A percentile compares a stretch with the other conserved stretches of the same genome.
These are phyloP conservation scores for Astur gentilis DNA, from an alignment of 2,113 vertebrate genomes.

Conservation along the genomic window DNA sequence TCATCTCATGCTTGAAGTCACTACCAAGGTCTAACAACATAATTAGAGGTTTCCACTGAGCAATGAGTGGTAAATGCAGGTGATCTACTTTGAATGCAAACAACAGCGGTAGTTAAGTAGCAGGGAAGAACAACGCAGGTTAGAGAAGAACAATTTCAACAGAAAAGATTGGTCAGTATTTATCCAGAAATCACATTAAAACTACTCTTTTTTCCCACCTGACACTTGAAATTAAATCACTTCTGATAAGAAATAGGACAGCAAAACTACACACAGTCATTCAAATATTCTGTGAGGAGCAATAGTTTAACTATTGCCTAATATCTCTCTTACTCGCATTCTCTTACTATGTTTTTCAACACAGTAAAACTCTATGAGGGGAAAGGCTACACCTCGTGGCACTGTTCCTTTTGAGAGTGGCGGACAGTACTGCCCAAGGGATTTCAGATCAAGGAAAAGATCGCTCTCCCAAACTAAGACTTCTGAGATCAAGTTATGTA, in stretches of 20 bases:
- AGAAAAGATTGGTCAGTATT: background rate
- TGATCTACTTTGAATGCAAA: background rate
- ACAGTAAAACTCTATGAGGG: background rate
- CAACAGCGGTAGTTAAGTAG: background rate
- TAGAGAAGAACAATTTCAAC: background rate
- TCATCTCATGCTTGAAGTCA: background rate
- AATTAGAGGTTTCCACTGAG: conserved; percentile 2
- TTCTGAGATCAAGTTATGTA: background rate
- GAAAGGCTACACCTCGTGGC: background rate
- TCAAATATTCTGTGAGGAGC: background rate
- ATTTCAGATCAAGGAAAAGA: background rate
- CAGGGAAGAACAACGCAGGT: background rate
- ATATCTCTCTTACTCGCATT: background rate
- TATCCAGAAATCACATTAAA: background rate
- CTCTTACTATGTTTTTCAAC: background rate
- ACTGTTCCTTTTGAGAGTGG: background rate
- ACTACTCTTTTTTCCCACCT: background rate
- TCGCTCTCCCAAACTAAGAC: background rate
- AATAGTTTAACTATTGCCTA: background rate
- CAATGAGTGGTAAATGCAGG: background rate
- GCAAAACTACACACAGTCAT: background rate
- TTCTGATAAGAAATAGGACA: background rate
- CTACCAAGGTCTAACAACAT: background rate
- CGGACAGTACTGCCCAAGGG: background rate
- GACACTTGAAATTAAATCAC: background rate